A percentile compares a stretch with the other conserved stretches of the same genome.
These are phyloP conservation scores for Aricia agestis DNA, from an alignment of 1,140 invertebrate genomes.

Conservation along the genomic window DNA sequence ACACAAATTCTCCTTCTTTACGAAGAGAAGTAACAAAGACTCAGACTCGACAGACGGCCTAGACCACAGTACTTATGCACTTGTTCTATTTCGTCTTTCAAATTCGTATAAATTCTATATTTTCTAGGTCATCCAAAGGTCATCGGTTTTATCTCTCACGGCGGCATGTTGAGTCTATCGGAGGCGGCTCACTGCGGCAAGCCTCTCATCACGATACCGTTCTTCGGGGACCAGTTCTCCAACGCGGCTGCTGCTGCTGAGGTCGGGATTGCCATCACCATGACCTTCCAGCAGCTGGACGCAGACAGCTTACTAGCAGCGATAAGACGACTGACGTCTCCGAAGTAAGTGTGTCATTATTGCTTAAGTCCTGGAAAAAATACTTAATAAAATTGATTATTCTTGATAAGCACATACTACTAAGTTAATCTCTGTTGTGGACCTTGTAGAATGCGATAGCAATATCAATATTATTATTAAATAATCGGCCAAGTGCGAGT, in stretches of 20 bases:
- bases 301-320: conserved; percentile 46
- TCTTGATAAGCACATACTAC: too few species aligned
- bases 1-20: too few species aligned
- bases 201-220: conserved; percentile 78
- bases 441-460: too few species aligned
- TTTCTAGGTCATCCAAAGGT: conserved; percentile 79
- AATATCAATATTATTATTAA: too few species aligned
- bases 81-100: too few species aligned
- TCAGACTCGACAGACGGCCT: too few species aligned
- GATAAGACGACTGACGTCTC: conserved; percentile 51
- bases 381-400: too few species aligned
- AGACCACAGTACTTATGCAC: too few species aligned
- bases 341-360: conserved; percentile 50
- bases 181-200: conserved; percentile 80
- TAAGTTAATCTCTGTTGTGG: too few species aligned
- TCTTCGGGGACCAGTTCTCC: conserved; percentile 78
- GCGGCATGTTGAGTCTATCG: conserved; percentile 79
- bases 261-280: conserved; percentile 47
- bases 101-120: too few species aligned
- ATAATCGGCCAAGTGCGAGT: too few species aligned
- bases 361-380: background rate
- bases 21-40: too few species aligned
- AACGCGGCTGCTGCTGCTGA: conserved; percentile 63
- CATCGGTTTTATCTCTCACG: conserved; percentile 80
- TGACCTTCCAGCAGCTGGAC: conserved; percentile 49